Percentiles rank a stretch among this genome's conserved stretches.
Conservation (phyloP, 1,140 invertebrate species). For the Pygmarrhopalites habei region DNA sequence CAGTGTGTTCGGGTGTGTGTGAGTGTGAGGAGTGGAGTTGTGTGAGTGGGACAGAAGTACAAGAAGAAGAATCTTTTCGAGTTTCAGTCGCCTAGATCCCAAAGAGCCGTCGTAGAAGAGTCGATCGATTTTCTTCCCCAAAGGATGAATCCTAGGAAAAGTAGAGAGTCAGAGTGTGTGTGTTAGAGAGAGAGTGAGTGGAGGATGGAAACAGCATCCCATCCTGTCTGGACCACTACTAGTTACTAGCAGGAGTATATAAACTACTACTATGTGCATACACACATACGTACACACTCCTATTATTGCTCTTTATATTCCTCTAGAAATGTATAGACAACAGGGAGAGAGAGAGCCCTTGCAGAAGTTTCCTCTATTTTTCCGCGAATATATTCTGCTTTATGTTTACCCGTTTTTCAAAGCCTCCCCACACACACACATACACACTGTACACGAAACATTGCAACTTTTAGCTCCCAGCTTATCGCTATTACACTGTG, state of each 20-base stretch:
- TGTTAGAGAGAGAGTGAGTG: too few relatives aligned
- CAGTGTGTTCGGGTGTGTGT: constrained; percentile 1
- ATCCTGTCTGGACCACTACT: constrained; percentile 2
- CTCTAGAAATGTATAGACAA: not conserved
- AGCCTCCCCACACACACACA: not conserved
- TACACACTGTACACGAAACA: too few relatives aligned
- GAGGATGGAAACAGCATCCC: not conserved
- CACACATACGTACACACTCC: too few relatives aligned
- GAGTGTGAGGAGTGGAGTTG: not conserved
- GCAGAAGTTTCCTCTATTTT: not conserved
- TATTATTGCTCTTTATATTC: too few relatives aligned
- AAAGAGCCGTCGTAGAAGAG: constrained; percentile 15
- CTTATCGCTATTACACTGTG: too few relatives aligned
- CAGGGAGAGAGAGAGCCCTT: not conserved
- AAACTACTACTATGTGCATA: too few relatives aligned
- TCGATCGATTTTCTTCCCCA: constrained; percentile 11
- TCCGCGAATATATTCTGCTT: not conserved
- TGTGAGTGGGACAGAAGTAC: not conserved
- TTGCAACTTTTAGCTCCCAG: too few relatives aligned
- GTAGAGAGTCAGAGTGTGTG: too few relatives aligned
- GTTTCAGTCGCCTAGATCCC: constrained; percentile 5
- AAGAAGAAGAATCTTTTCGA: constrained; percentile 4
- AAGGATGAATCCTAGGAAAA: constrained; percentile 9
- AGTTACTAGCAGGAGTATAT: not conserved
- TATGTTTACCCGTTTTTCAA: not conserved